phyloP scores from a whole-genome alignment of 2,888 invertebrate genomes.

The Philopedon plagiatum region DNA sequence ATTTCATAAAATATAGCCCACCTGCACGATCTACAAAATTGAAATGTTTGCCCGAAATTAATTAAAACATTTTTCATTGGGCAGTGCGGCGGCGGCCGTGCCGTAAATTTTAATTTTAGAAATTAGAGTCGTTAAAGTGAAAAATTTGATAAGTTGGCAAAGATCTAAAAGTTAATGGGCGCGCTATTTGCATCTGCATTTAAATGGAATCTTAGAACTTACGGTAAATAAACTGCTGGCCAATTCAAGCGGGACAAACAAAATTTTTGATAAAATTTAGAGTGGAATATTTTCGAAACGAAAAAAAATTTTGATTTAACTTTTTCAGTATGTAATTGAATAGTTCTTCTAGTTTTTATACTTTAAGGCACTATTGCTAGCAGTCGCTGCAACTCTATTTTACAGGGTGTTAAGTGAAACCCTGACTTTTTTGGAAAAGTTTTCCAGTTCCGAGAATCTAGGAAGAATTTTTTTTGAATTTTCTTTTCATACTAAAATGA shows the following conservation, averaged over 20 bases:
- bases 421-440: too few species aligned
- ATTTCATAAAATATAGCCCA: conserved; percentile 37
- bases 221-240: background rate
- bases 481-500: too few species aligned
- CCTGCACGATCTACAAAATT: conserved; percentile 32
- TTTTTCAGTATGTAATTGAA: too few species aligned
- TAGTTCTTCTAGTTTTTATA: too few species aligned
- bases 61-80: conserved; percentile 43
- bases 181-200: conserved; percentile 28
- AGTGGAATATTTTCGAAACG: too few species aligned
- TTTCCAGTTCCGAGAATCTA: too few species aligned
- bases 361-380: too few species aligned
- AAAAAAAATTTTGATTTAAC: too few species aligned
- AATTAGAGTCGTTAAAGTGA: conserved; percentile 30
- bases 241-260: background rate
- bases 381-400: too few species aligned
- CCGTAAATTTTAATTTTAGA: conserved; percentile 33
- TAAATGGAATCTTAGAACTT: background rate
- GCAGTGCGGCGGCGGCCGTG: conserved; percentile 18
- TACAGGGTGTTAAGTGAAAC: too few species aligned
- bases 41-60: conserved; percentile 30
- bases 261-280: background rate
- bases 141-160: conserved; percentile 30
- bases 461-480: too few species aligned
- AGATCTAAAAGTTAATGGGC: conserved; percentile 11